Conservation (phyloP, 2,888 invertebrate species). For the Yponomeuta cagnagella region DNA sequence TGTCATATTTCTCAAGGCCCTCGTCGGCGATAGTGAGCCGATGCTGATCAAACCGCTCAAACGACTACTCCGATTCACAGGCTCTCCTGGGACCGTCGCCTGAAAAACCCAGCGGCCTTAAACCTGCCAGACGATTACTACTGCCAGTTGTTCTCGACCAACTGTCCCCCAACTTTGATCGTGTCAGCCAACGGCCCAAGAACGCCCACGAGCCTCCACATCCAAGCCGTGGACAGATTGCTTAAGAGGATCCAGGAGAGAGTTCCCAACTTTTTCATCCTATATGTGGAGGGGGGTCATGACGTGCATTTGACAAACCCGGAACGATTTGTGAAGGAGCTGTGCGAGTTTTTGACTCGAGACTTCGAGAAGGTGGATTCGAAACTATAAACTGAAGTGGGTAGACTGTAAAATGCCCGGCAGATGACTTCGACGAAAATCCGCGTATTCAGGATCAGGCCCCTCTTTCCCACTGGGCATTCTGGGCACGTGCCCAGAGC, state of each 20-base stretch:
- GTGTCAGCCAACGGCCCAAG: slow-evolving; percentile 31
- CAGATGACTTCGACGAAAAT: neutral
- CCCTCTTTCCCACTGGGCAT: too few species aligned
- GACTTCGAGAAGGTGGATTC: slow-evolving; percentile 24
- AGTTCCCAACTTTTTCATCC: slow-evolving; percentile 25
- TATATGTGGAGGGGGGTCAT: slow-evolving; percentile 70
- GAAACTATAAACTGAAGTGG: slow-evolving; percentile 26
- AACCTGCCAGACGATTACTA: slow-evolving; percentile 44
- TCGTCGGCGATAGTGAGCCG: too few species aligned
- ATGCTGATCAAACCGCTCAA: neutral
- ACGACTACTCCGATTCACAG: slow-evolving; percentile 28
- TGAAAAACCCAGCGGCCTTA: slow-evolving; percentile 36
- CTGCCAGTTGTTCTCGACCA: slow-evolving; percentile 36
- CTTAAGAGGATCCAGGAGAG: slow-evolving; percentile 15
- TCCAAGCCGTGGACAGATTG: slow-evolving; percentile 14
- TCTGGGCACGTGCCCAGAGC: too few species aligned
- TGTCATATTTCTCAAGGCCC: too few species aligned
- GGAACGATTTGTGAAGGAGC: slow-evolving; percentile 52
- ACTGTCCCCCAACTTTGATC: slow-evolving; percentile 41
- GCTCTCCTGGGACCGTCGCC: slow-evolving; percentile 50
- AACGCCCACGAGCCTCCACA: neutral
- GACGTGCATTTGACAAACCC: slow-evolving; percentile 78
- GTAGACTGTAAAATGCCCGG: neutral
- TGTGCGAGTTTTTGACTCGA: slow-evolving; percentile 48
- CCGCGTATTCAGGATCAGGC: too few species aligned